Evolutionary conservation across 2,888 invertebrate genomes (phyloP), one percentile per base, ranked within the genome.

Genomic region (Gymnocheta viridis): DNA sequence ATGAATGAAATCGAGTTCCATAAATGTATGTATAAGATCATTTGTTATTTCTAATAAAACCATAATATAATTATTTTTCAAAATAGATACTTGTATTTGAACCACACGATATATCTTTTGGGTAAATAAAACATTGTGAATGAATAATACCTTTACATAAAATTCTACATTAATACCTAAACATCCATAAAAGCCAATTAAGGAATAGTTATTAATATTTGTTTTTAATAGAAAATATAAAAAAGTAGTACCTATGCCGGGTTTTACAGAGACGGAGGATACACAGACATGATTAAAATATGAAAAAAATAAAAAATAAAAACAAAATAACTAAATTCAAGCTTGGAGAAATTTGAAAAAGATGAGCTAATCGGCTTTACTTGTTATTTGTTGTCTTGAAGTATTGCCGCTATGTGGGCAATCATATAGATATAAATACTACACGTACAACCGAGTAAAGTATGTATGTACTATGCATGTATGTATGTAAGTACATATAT

Each of bases 281-380:
- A 19, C 7, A 54, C 27, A 22, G 35, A 35, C 7, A 29, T 47
- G 14, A 38, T 38, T 35, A 6, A 47, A 66, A 38, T 47, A 44
- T n/a, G n/a, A n/a, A n/a, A n/a, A 12, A 49, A 12, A 38, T 12
- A 60, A 38, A 60, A 69, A 47, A 35, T 2, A 0, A 24, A 24
- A 49, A 62, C 7, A 72, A 49, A 49, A 44, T 41, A 51, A 51
- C 10, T 6, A 77, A 51, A 64, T 14, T 35, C 64, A 64, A 35
- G 35, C 47, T 54, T 47, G 38, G 35, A 67, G 35, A 47, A 47
- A 29, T 7, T 7, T 49, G 35, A 49, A 60, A 82, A 83, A 80
- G 74, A 80, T 76, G 70, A 80, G 69, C 70, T 79, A 83, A 80
- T 83, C 82, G 70, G 64, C 69, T 83, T 79, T 79, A 69, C 41